These are phyloP conservation scores for Camponotus fellah DNA, from an alignment of 2,888 invertebrate genomes.

Conservation along the genomic window DNA sequence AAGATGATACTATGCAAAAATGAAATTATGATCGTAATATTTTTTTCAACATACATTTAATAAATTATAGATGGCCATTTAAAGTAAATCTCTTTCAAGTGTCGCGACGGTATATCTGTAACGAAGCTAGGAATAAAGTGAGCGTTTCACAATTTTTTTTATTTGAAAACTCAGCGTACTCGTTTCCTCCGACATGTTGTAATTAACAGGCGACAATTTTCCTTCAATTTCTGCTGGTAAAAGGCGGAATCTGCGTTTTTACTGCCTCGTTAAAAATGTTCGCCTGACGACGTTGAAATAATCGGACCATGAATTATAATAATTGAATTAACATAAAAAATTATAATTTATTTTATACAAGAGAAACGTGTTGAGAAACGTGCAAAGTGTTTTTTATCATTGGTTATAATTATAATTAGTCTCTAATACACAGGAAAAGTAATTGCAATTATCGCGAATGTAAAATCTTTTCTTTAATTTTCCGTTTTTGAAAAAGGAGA, in stretches of 20 bases:
- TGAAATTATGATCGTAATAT: neutral
- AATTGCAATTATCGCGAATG: constrained; percentile 44
- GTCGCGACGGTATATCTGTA: neutral
- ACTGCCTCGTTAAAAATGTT: constrained; percentile 21
- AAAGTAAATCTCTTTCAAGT: neutral
- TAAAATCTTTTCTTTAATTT: neutral
- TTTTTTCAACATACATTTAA: neutral
- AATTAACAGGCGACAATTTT: constrained; percentile 35
- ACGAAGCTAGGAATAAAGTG: neutral
- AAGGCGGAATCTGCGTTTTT: constrained; percentile 7
- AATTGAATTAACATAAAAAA: constrained; percentile 29
- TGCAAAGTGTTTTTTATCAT: neutral
- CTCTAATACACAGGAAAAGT: neutral
- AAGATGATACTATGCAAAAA: neutral
- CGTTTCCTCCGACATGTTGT: neutral
- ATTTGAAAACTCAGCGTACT: neutral
- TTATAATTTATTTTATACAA: constrained; percentile 18
- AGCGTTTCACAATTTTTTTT: neutral
- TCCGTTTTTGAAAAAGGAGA: neutral
- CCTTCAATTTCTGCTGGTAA: constrained; percentile 35
- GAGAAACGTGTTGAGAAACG: neutral
- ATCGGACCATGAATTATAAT: constrained; percentile 21
- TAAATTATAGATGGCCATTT: neutral
- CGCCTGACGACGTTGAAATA: neutral
- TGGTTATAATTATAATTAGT: constrained; percentile 37